Evolutionary conservation across 2,888 invertebrate species (phyloP), one percentile per base, ranked within the genome.

Genomic region (Stenotaenia linearis): DNA sequence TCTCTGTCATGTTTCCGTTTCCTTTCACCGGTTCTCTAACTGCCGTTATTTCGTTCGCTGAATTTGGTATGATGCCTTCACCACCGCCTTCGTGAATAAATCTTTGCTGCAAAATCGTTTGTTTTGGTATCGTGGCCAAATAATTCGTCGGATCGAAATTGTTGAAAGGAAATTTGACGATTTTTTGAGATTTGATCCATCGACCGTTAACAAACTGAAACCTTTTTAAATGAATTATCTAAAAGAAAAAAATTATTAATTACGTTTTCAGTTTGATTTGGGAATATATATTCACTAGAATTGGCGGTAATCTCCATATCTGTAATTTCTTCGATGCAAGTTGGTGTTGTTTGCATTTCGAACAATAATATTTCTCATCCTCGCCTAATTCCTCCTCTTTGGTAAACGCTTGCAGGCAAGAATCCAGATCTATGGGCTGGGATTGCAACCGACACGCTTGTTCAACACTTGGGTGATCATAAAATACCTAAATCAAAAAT

Each of bases 171-270:
- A 96, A 96, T 85, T 94, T 92, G 0, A 96, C 96, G 28, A 94
- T 93, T 86, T 96, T 96, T 85, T 95, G 95, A 0, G 96, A 96
- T 86, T 97, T 97, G 28, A 96, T 93, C 96, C 96, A 97, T 84
- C 95, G 92, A 85, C 91, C 93, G 87, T 94, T 93, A 79, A 95
- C 91, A 86, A 91, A 94, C 86, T 96, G 96, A 88, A 97, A 97
- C 1, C 97, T 91, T 86, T 97, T 97, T 82, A 97, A 88, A 86
- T 97, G 96, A 78, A 97, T 90, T 84, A 97, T 94, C 95, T 96
- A 86, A 30, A 30, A 30, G 15, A 10, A 56, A 56, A 56, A 56
- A 56, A 56, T 6, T 6, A 6, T 28, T 10, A 21, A 74, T 74
- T 35, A 75, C n/a, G n/a, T n/a, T n/a, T n/a, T n/a, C n/a, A n/a